Evolutionary conservation across 2,888 invertebrate species (phyloP), one percentile per base, ranked within the genome.

Genomic region (Diploptera punctata): DNA sequence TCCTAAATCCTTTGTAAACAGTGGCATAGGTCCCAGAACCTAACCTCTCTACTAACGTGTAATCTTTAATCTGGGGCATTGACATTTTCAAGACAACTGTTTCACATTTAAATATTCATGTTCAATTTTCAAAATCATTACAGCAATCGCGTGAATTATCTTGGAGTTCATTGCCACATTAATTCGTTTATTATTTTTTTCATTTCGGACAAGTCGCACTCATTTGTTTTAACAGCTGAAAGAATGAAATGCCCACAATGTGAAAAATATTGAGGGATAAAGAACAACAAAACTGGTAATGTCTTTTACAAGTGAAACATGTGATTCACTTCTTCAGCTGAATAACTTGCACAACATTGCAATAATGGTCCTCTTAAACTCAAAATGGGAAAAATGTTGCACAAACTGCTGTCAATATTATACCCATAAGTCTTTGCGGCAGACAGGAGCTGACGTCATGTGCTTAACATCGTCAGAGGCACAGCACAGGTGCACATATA

Each of bases 21-120:
- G 90, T 90, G 0, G 95, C 93, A 83, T 94, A 95, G 77, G 93
- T 93, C 1, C 95, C 95, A 19, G 88, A 87, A 0, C 95, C 95
- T 10, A 95, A 86, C 82, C 90, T 92, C 78, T 91, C 91, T 3
- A 90, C 86, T 65, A 93, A 85, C 19, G 90, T 87, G 79, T 90
- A 93, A 57, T 91, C 91, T 62, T 88, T 89, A 75, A 92, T 86
- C 74, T 85, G 86, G 2, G 89, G 88, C 29, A 62, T 21, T 26
- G 57, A n/a, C 57, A 57, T 57, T 24, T 10, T 21, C n/a, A n/a
- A n/a, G n/a, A n/a, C n/a, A n/a, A n/a, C n/a, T n/a, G n/a, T n/a
- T n/a, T n/a, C n/a, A n/a, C n/a, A n/a, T n/a, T n/a, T n/a, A n/a
- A n/a, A n/a, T n/a, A n/a, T n/a, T n/a, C n/a, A n/a, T n/a, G n/a